Percentiles rank a stretch among this genome's conserved stretches.
Conservation (phyloP, 2,113 vertebrate genomes). For the Morone chrysops region DNA sequence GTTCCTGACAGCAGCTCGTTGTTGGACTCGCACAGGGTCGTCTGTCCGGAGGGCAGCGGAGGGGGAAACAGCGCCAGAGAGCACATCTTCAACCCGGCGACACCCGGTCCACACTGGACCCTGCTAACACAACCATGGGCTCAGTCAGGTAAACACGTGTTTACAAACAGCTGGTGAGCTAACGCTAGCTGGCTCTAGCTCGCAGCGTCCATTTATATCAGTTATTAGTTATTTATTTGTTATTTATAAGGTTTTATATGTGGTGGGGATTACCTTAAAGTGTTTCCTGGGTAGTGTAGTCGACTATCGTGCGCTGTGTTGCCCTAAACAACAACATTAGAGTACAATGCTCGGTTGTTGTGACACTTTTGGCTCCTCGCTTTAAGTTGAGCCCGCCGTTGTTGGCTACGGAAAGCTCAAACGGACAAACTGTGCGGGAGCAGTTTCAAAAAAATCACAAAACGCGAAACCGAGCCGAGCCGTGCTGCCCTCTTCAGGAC, state of each 20-base stretch:
- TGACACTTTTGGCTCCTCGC: not conserved
- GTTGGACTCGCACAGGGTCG: conserved; percentile 90
- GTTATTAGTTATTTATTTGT: too few relatives aligned
- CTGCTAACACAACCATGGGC: conserved; percentile 18
- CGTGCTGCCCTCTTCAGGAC: conserved; percentile 62
- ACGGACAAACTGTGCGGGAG: conserved; percentile 53
- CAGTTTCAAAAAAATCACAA: not conserved
- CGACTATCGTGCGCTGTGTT: accelerated
- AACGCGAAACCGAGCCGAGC: accelerated
- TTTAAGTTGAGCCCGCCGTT: conserved; percentile 68
- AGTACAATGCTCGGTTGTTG: too few relatives aligned
- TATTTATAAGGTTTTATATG: too few relatives aligned
- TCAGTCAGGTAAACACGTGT: not conserved
- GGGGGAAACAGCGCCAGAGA: conserved; percentile 89
- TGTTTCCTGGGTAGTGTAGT: not conserved
- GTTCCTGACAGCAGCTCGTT: conserved; percentile 88
- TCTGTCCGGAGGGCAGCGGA: conserved; percentile 83
- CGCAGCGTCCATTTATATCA: too few relatives aligned
- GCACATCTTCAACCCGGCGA: conserved; percentile 82
- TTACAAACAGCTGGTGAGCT: not conserved
- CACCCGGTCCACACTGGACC: not conserved
- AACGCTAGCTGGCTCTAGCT: conserved; percentile 6
- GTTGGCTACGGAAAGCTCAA: conserved; percentile 38
- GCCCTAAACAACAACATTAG: too few relatives aligned
- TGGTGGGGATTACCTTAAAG: conserved; percentile 22